Conservation (phyloP, 2,113 vertebrate species). For the Porphyrio hochstetteri region DNA sequence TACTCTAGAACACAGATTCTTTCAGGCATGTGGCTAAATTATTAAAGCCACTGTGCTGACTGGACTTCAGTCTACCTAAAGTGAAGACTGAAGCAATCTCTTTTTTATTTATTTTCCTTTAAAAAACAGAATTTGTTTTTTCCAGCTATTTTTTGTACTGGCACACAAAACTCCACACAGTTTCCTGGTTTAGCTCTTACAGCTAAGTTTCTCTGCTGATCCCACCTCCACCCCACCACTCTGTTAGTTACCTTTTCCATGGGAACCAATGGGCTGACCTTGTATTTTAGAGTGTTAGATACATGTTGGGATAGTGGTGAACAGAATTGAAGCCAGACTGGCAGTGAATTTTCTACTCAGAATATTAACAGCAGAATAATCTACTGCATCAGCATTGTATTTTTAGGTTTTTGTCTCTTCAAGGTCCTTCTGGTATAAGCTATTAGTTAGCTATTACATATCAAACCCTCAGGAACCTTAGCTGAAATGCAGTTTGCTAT, state of each 20-base stretch:
- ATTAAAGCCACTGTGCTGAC: neutral
- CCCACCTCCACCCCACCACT: no score
- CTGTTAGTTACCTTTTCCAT: neutral
- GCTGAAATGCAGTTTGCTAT: constrained; percentile 11
- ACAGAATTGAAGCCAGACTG: neutral
- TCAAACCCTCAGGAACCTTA: neutral
- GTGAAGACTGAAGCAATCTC: neutral
- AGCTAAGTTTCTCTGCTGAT: neutral
- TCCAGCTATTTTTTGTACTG: neutral
- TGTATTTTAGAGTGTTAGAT: neutral
- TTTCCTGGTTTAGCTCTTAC: neutral
- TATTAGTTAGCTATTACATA: neutral
- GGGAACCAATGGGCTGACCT: neutral
- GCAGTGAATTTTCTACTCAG: neutral
- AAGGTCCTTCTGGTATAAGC: neutral
- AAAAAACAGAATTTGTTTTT: neutral
- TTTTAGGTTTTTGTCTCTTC: neutral
- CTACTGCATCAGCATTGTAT: neutral
- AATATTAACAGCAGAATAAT: neutral
- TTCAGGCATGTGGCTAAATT: neutral
- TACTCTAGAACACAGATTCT: neutral
- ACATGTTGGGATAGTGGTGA: neutral
- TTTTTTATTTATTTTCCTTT: neutral
- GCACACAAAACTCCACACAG: neutral
- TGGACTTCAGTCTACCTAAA: neutral